Percentiles rank a stretch among this genome's conserved stretches.
phyloP scores from a whole-genome alignment of 2,113 vertebrate species.

The Thalassoma bifasciatum region DNA sequence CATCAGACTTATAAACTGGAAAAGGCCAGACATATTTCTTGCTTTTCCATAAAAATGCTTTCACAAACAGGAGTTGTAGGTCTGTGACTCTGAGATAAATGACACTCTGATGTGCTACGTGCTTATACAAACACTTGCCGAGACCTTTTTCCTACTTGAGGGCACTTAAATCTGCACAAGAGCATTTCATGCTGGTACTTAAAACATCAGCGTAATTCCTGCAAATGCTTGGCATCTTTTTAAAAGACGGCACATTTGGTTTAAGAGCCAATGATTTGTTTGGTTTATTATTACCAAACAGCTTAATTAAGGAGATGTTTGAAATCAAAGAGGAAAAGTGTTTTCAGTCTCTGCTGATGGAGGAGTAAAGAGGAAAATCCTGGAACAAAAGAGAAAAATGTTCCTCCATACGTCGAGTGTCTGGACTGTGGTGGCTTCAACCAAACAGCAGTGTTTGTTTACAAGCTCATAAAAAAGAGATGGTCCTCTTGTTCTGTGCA shows the following conservation, averaged over 20 bases:
- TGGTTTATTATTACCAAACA: background rate
- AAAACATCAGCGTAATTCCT: too few relatives aligned
- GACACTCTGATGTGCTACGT: too few relatives aligned
- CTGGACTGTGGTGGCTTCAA: background rate
- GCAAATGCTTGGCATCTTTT: background rate
- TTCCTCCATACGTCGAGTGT: background rate
- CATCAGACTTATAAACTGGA: too few relatives aligned
- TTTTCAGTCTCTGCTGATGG: background rate
- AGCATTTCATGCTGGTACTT: too few relatives aligned
- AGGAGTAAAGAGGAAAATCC: constrained; percentile 25
- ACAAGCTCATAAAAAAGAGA: constrained; percentile 22
- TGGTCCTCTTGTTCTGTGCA: background rate
- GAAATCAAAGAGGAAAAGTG: constrained; percentile 1
- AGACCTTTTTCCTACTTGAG: too few relatives aligned
- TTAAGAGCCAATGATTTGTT: constrained; percentile 7
- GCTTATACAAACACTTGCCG: too few relatives aligned
- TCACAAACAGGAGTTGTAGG: too few relatives aligned
- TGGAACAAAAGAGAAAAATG: constrained; percentile 9
- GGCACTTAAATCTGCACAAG: too few relatives aligned
- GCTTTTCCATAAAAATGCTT: too few relatives aligned
- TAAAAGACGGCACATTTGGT: background rate
- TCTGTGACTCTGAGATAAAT: too few relatives aligned
- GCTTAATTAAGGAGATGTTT: background rate
- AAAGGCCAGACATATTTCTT: too few relatives aligned
- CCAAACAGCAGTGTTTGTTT: constrained; percentile 28